phyloP scores from a whole-genome alignment of 2,797 vertebrate species.

The Chiloscyllium punctatum region DNA sequence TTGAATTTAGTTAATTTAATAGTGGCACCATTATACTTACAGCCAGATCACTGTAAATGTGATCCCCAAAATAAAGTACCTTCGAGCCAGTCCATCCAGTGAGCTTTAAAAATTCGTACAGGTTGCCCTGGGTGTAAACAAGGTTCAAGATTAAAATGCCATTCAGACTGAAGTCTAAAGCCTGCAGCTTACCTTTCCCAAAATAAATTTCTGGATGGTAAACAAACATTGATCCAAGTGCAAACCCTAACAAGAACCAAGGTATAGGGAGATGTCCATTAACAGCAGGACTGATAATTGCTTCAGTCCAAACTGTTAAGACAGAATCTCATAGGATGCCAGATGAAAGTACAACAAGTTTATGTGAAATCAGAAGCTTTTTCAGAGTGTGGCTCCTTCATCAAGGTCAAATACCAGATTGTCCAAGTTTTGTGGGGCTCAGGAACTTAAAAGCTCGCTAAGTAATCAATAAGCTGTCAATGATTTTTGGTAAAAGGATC shows the following conservation, averaged over 20 bases:
- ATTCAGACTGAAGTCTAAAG: background rate
- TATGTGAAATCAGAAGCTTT: too few relatives aligned
- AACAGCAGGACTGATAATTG: background rate
- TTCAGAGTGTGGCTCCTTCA: too few relatives aligned
- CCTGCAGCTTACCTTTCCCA: background rate
- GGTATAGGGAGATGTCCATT: background rate
- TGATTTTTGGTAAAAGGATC: background rate
- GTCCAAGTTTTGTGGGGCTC: background rate
- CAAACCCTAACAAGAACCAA: background rate
- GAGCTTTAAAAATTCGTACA: constrained; percentile 95
- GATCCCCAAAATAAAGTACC: constrained; percentile 97
- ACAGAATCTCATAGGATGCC: background rate
- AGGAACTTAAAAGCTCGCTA: background rate
- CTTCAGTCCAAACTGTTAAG: background rate
- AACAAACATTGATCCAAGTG: background rate
- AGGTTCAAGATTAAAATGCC: constrained; percentile 35
- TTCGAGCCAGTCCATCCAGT: constrained; percentile 95
- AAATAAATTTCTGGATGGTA: background rate
- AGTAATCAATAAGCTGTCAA: background rate
- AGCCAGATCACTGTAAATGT: constrained; percentile 98
- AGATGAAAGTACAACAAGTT: too few relatives aligned
- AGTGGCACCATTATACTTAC: constrained; percentile 57
- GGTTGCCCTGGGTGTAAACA: constrained; percentile 71
- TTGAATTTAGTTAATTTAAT: background rate
- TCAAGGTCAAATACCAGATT: background rate